phyloP scores from a whole-genome alignment of 2,888 invertebrate species.

The Sussaba pulchella region DNA sequence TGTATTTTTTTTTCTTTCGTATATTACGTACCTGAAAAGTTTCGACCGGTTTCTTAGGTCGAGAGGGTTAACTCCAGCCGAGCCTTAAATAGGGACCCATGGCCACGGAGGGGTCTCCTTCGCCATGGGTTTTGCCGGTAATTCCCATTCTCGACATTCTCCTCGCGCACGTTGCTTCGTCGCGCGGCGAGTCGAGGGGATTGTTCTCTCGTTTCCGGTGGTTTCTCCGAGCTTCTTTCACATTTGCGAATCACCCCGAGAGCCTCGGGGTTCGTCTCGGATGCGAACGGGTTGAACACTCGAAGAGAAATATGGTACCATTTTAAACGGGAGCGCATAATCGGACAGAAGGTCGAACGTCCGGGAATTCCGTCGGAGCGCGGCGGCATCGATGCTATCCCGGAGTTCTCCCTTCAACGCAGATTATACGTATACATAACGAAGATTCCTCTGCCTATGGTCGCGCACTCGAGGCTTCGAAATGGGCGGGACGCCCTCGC shows the following conservation, averaged over 20 bases:
- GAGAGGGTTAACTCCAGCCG: conserved; percentile 77
- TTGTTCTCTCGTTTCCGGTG: no score
- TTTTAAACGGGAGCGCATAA: conserved; percentile 71
- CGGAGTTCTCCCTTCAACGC: conserved; percentile 33
- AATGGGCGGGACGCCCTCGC: conserved; percentile 26
- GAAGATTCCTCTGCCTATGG: no score
- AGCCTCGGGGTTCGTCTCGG: conserved; percentile 38
- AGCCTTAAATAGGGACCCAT: conserved; percentile 71
- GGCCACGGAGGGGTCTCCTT: conserved; percentile 53
- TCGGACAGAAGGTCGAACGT: conserved; percentile 58
- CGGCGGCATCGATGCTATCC: not conserved
- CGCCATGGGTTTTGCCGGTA: not conserved
- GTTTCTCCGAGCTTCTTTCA: conserved; percentile 39
- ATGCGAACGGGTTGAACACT: conserved; percentile 76
- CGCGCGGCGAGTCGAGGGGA: no score
- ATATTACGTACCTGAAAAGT: no score
- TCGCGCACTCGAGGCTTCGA: not conserved
- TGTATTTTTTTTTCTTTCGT: no score
- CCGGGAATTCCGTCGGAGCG: conserved; percentile 34
- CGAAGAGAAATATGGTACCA: conserved; percentile 78
- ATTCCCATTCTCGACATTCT: conserved; percentile 2
- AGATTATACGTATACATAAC: not conserved
- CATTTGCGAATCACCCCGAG: conserved; percentile 47
- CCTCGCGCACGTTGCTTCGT: conserved; percentile 5
- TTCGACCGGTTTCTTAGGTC: conserved; percentile 41